A percentile compares a stretch with the other conserved stretches of the same genome.
Conservation (phyloP, 2,113 vertebrate species). For the Xenopus borealis region DNA sequence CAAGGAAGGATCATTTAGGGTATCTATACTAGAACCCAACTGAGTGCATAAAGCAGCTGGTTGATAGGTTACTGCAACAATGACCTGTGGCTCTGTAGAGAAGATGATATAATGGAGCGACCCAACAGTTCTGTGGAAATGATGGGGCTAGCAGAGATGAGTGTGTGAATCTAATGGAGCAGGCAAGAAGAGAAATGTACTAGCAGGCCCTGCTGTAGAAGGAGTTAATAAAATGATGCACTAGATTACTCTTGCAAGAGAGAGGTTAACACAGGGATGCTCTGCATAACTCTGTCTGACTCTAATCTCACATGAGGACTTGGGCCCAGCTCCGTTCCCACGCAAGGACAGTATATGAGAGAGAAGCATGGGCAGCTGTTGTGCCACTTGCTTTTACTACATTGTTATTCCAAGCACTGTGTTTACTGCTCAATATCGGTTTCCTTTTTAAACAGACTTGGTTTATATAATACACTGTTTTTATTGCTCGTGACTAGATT, state of each 20-base stretch:
- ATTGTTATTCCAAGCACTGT: neutral
- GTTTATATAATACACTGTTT: no score
- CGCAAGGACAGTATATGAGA: constrained; percentile 34
- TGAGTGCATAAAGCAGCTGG: no score
- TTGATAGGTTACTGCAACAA: no score
- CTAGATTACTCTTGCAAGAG: neutral
- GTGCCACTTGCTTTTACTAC: neutral
- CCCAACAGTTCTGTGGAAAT: neutral
- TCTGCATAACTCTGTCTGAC: constrained; percentile 11
- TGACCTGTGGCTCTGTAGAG: neutral
- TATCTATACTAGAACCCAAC: no score
- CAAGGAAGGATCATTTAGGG: no score
- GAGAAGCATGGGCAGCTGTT: constrained; percentile 24
- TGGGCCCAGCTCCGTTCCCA: constrained; percentile 37
- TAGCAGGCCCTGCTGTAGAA: neutral
- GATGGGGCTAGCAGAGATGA: neutral
- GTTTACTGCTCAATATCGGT: neutral
- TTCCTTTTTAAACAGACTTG: no score
- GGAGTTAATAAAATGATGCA: neutral
- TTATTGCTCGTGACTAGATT: no score
- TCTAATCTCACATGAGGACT: constrained; percentile 23
- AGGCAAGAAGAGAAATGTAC: neutral
- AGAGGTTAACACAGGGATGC: constrained; percentile 6
- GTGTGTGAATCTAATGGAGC: no score
- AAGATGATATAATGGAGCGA: neutral